Conservation (phyloP, 2,113 vertebrate species). For the Alectura lathami region DNA sequence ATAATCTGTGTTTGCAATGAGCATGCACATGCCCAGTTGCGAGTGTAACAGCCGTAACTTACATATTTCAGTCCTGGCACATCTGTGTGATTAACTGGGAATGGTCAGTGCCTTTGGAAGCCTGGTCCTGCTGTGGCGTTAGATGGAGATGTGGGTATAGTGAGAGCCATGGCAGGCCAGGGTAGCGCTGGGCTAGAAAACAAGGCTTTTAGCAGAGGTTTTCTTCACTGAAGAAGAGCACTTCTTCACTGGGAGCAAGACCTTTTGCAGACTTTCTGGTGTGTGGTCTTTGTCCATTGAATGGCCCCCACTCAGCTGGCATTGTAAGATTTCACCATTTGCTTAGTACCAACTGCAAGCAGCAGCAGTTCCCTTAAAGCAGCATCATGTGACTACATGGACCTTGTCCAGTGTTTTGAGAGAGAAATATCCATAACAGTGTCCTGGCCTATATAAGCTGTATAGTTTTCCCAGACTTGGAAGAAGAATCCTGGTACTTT, state of each 20-base stretch:
- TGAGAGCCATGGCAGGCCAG: neutral
- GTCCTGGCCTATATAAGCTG: constrained; percentile 12
- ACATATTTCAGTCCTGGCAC: neutral
- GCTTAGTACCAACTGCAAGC: neutral
- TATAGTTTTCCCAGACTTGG: constrained; percentile 55
- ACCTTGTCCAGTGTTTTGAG: constrained; percentile 13
- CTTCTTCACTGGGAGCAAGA: neutral
- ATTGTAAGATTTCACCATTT: neutral
- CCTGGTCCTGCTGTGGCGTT: fast-evolving
- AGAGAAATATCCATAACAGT: constrained; percentile 18
- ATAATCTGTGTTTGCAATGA: neutral
- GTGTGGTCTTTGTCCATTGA: neutral
- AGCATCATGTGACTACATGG: neutral
- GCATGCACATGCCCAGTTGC: neutral
- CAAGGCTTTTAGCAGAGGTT: neutral
- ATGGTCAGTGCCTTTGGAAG: neutral
- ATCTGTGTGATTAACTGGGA: neutral
- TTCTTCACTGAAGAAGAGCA: too few relatives aligned
- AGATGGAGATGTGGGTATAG: fast-evolving
- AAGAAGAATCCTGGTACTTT: constrained; percentile 28
- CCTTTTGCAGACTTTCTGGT: neutral
- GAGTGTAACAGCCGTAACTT: neutral
- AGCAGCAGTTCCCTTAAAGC: neutral
- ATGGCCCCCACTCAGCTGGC: neutral
- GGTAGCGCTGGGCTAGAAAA: neutral